A percentile compares a stretch with the other conserved stretches of the same genome.
These are phyloP conservation scores for Ischnura elegans DNA, from an alignment of 2,888 invertebrate species.

Conservation along the genomic window DNA sequence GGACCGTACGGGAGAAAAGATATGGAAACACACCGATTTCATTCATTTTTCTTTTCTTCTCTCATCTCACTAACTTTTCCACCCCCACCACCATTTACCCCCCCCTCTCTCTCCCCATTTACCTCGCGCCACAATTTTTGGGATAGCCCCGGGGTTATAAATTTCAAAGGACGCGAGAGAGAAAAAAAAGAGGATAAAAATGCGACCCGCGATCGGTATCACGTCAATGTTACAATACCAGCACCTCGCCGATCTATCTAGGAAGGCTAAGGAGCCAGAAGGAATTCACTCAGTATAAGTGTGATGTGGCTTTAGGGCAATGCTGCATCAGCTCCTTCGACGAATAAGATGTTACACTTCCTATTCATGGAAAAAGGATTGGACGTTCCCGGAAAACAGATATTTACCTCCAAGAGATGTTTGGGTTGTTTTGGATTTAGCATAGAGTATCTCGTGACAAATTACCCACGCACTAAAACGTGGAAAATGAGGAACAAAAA, in stretches of 20 bases:
- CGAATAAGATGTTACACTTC: not conserved
- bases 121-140: not conserved
- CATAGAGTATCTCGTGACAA: too few relatives aligned
- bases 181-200: not conserved
- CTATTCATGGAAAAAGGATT: too few relatives aligned
- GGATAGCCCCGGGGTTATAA: not conserved
- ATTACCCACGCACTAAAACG: too few relatives aligned
- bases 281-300: not conserved
- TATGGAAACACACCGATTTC: conserved; percentile 17
- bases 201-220: not conserved
- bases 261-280: not conserved
- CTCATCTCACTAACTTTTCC: not conserved
- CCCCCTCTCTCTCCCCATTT: not conserved
- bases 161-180: not conserved
- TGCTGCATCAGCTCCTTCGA: not conserved
- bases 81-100: not conserved
- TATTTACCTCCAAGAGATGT: too few relatives aligned
- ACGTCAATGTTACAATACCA: not conserved
- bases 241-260: not conserved
- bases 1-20: conserved; percentile 7
- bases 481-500: too few relatives aligned
- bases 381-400: too few relatives aligned
- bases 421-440: too few relatives aligned
- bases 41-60: not conserved
- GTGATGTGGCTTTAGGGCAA: not conserved